These are phyloP conservation scores for Zygaena filipendulae DNA, from an alignment of 2,888 invertebrate species.

Conservation along the genomic window DNA sequence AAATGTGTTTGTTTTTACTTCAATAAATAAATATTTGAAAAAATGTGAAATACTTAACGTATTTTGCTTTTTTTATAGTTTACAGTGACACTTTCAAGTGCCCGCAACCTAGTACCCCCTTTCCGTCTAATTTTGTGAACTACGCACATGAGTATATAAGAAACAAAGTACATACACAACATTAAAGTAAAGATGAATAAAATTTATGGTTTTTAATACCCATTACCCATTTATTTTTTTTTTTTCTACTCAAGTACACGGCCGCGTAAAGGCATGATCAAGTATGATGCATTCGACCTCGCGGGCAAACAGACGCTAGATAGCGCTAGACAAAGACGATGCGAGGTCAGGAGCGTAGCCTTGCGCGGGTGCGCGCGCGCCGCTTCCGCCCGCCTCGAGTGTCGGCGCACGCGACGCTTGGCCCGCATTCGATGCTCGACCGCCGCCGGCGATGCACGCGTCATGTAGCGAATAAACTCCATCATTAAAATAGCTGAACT, in stretches of 20 bases:
- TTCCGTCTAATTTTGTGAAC: no score
- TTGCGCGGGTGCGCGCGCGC: constrained; percentile 59
- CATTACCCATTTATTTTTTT: constrained; percentile 43
- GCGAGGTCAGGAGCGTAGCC: constrained; percentile 68
- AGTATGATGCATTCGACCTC: constrained; percentile 67
- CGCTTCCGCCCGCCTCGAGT: constrained; percentile 32
- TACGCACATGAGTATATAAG: no score
- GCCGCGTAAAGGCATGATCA: no score
- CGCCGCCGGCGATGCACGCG: constrained; percentile 28
- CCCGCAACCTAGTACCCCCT: no score
- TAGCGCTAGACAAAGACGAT: constrained; percentile 66
- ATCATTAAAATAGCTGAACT: constrained; percentile 2
- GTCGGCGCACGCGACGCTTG: constrained; percentile 35
- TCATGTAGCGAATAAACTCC: constrained; percentile 3
- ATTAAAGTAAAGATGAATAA: no score
- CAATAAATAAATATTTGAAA: no score
- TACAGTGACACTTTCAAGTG: no score
- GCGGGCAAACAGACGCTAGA: constrained; percentile 63
- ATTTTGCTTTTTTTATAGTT: no score
- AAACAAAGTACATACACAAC: no score
- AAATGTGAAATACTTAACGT: no score
- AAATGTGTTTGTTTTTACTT: no score
- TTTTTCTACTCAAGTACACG: constrained; percentile 43
- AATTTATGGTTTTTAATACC: constrained; percentile 39
- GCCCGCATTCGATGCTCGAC: constrained; percentile 29